Conservation (phyloP, 2,113 vertebrate species). For the Callorhinus ursinus region DNA sequence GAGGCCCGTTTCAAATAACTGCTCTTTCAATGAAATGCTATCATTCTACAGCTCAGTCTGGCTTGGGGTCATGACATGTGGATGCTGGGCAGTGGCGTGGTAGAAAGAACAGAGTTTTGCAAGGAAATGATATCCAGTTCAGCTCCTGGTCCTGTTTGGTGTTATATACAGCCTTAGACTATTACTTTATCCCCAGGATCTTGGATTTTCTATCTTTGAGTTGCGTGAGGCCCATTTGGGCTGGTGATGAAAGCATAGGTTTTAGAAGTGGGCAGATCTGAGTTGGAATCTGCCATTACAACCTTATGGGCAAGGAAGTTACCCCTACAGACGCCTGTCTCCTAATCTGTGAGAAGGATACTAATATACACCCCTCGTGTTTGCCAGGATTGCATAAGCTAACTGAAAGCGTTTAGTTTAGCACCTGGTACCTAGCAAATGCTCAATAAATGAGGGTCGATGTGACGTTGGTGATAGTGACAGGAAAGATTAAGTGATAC, state of each 20-base stretch:
- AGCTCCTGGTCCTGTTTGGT: not conserved
- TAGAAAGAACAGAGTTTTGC: not conserved
- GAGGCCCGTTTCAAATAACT: slow-evolving; percentile 48
- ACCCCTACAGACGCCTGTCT: not conserved
- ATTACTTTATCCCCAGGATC: fast-evolving
- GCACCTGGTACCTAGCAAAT: not conserved
- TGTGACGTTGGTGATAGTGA: not conserved
- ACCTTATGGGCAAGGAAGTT: fast-evolving
- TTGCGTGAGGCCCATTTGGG: not conserved
- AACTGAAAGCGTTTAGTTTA: not conserved
- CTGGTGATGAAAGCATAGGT: not conserved
- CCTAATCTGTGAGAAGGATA: not conserved
- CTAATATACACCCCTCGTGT: not conserved
- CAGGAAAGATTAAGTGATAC: not conserved
- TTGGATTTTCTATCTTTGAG: not conserved
- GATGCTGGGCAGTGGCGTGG: not conserved
- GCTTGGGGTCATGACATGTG: not conserved
- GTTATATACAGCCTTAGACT: not conserved
- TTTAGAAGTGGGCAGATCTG: not conserved
- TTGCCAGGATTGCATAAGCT: not conserved
- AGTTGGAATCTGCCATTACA: not conserved
- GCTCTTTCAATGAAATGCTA: not conserved
- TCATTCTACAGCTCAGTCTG: not conserved
- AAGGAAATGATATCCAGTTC: not conserved
- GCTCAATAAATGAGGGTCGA: not conserved